phyloP scores from a whole-genome alignment of 2,888 invertebrate species.

The Protonemura montana region DNA sequence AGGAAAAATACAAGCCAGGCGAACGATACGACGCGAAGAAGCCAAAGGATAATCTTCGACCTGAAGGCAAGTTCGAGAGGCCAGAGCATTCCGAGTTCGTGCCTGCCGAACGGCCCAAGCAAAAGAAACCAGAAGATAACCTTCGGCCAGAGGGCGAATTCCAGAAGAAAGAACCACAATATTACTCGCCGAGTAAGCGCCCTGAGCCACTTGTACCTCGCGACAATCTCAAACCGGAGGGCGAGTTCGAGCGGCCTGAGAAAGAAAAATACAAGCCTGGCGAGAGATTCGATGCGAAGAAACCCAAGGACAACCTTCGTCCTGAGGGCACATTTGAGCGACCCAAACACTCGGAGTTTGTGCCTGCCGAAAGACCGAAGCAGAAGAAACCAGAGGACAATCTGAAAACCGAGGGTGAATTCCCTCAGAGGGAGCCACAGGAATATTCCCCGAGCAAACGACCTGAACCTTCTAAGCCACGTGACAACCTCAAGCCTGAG shows the following conservation, averaged over 20 bases:
- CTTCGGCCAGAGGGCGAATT: constrained; percentile 54
- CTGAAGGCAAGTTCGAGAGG: constrained; percentile 54
- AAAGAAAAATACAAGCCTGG: constrained; percentile 61
- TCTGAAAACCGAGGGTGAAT: constrained; percentile 53
- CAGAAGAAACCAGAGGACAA: constrained; percentile 58
- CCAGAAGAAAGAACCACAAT: constrained; percentile 45
- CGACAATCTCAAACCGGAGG: constrained; percentile 64
- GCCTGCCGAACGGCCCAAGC: constrained; percentile 58
- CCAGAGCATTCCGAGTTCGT: constrained; percentile 36
- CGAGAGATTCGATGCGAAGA: constrained; percentile 59
- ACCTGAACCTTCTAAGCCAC: constrained; percentile 53
- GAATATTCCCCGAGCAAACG: constrained; percentile 52
- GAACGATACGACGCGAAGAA: constrained; percentile 48
- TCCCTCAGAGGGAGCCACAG: constrained; percentile 52
- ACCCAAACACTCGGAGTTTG: constrained; percentile 54
- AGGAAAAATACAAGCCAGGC: constrained; percentile 44
- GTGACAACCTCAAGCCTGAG: constrained; percentile 55
- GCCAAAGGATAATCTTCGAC: constrained; percentile 49
- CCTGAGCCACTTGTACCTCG: constrained; percentile 61
- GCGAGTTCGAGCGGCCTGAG: constrained; percentile 64
- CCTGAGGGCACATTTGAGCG: constrained; percentile 60
- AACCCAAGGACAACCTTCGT: constrained; percentile 56
- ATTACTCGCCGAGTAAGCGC: constrained; percentile 62
- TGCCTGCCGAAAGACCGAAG: constrained; percentile 65
- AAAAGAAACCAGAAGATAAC: constrained; percentile 70